Evolutionary conservation across 2,797 vertebrate species (phyloP), one percentile per base, ranked within the genome.

Genomic region (Emydoidea blandingii): DNA sequence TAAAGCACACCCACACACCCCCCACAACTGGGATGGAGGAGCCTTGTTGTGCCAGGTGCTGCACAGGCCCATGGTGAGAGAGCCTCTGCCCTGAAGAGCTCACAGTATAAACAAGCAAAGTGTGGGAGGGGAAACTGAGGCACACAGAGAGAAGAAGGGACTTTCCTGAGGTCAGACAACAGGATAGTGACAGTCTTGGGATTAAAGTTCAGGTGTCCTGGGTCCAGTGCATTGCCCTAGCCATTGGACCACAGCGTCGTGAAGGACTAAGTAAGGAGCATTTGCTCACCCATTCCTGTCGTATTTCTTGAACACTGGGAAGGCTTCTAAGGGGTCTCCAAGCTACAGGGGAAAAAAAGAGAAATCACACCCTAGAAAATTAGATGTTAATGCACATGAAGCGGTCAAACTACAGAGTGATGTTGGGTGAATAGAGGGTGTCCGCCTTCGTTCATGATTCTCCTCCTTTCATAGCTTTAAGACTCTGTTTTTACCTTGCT

Each of bases 221-320:
- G 65, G 19, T 72, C 19, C 65, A 41, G 68, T 41, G 68, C 68
- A 72, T 23, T 41, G n/a, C 19, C 37, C 3, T 12, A 41, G 68
- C 21, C 68, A 72, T 21, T 23, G 68, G 68, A 41, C 19, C 68
- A 72, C 5, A 37, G 19, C 41, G 65, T 23, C 9, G 37, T 21
- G n/a, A 72, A 41, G 68, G 21, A 72, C n/a, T 72, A 72, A 41
- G 37, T 37, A 68, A 68, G n/a, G 68, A 72, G 62, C 62, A 68
- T 68, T 68, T n/a, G 89, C 99, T 84, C 98, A 99, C 99, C 99
- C 99, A 3, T 99, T 99, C 83, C 99, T 98, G 98, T 99, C 99
- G 3, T 99, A 99, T 87, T 99, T 99, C 98, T 99, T 99, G 97
- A 99, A 99, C 94, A 99, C 99, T 1, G 99, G 99, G 96, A 99